Evolutionary conservation across 1,140 invertebrate genomes (phyloP).

Genomic region (Heterodera carotae): DNA sequence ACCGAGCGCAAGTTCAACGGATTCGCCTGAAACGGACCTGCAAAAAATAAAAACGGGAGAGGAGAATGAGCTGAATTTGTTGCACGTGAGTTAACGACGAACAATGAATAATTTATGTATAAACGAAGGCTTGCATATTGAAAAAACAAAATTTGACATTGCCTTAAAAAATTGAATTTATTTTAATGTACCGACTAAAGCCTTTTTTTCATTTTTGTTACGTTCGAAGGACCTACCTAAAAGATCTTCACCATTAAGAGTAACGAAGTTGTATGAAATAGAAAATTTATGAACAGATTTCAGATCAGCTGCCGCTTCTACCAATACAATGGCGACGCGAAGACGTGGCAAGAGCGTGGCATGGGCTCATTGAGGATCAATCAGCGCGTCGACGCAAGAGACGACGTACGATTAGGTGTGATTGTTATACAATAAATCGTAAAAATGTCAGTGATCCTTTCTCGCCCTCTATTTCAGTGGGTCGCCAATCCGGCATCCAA

Average conservation of each 20-base stretch:
- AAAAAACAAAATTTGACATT: too few relatives aligned
- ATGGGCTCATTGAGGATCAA: conserved; percentile 43
- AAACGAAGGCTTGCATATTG: too few relatives aligned
- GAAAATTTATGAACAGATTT: too few relatives aligned
- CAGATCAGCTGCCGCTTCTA: conserved; percentile 52
- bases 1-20: background rate
- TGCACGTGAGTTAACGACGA: conserved; percentile 38
- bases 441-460: too few relatives aligned
- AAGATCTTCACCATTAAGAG: too few relatives aligned
- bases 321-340: conserved; percentile 45
- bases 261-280: too few relatives aligned
- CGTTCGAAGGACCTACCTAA: too few relatives aligned
- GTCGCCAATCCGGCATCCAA: conserved; percentile 51
- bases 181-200: background rate
- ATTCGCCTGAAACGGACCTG: background rate
- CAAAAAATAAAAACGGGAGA: conserved; percentile 43
- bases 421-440: too few relatives aligned
- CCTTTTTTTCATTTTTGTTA: conserved; percentile 1
- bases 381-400: conserved; percentile 32
- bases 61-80: conserved; percentile 45
- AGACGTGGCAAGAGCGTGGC: conserved; percentile 51
- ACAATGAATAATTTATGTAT: conserved; percentile 19
- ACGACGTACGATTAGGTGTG: conserved; percentile 43
- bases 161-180: background rate
- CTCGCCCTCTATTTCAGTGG: conserved; percentile 42